phyloP scores from a whole-genome alignment of 2,797 vertebrate genomes.

The Melanotaenia parkinsoni region DNA sequence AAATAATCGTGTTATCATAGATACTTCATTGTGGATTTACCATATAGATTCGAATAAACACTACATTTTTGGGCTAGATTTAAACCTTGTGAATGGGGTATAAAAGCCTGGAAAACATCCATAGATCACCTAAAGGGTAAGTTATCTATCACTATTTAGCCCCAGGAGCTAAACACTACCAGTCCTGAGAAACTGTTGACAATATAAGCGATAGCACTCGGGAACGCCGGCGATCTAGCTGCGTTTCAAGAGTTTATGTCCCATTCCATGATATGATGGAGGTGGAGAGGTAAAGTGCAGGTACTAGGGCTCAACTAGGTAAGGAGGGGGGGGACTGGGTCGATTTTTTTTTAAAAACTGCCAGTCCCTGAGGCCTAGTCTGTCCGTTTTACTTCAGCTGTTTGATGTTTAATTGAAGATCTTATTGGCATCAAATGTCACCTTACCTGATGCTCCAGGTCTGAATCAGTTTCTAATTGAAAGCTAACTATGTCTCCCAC shows the following conservation, averaged over 20 bases:
- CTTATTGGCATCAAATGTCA: constrained; percentile 84
- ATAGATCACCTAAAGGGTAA: neutral
- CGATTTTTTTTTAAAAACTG: constrained; percentile 55
- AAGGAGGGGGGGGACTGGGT: constrained; percentile 47
- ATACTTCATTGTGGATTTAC: neutral
- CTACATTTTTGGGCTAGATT: neutral
- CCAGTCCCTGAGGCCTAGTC: constrained; percentile 64
- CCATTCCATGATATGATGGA: constrained; percentile 52
- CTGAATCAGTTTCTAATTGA: constrained; percentile 80
- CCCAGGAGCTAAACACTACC: neutral
- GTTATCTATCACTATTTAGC: too few species aligned
- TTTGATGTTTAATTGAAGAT: constrained; percentile 88
- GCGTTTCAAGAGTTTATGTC: constrained; percentile 28
- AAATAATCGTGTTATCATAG: neutral
- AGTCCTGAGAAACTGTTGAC: neutral
- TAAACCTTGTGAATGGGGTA: neutral
- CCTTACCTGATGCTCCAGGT: constrained; percentile 81
- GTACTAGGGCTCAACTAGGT: constrained; percentile 48
- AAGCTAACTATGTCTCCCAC: constrained; percentile 75
- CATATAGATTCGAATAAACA: neutral
- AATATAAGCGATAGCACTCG: neutral
- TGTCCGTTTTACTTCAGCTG: constrained; percentile 75
- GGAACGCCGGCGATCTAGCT: neutral
- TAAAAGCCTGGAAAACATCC: neutral
- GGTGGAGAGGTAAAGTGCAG: constrained; percentile 48